A percentile compares a stretch with the other conserved stretches of the same genome.
phyloP scores from a whole-genome alignment of 2,797 vertebrate species.

The Alauda arvensis region DNA sequence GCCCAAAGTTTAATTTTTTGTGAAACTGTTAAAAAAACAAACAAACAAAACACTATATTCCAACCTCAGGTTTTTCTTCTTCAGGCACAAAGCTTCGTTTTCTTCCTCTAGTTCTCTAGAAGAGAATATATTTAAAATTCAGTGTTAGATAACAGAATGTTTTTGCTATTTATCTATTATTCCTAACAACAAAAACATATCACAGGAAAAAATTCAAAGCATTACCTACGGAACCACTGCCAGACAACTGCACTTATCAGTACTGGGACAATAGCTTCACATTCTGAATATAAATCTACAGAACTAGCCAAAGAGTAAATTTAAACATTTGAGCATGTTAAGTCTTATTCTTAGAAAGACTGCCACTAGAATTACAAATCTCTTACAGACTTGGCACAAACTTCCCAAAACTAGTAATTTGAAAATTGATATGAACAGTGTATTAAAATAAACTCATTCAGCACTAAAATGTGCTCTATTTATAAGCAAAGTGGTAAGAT shows the following conservation, averaged over 20 bases:
- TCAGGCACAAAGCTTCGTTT: conserved; percentile 89
- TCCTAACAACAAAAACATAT: background rate
- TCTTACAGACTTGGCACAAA: background rate
- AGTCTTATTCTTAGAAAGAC: background rate
- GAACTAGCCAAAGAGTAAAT: background rate
- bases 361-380: background rate
- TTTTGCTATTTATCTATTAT: background rate
- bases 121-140: conserved; percentile 59
- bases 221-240: background rate
- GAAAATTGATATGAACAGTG: background rate
- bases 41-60: conserved; percentile 60
- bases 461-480: background rate
- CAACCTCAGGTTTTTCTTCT: conserved; percentile 93
- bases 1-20: conserved; percentile 24
- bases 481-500: background rate
- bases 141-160: background rate
- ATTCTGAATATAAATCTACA: background rate
- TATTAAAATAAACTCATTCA: background rate
- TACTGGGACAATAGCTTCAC: background rate
- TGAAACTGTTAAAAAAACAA: conserved; percentile 20
- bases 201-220: background rate
- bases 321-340: background rate
- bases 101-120: conserved; percentile 94
- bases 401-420: background rate
- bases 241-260: background rate